Conservation (phyloP, 1,140 invertebrate genomes). For the Drosophila rhopaloa region DNA sequence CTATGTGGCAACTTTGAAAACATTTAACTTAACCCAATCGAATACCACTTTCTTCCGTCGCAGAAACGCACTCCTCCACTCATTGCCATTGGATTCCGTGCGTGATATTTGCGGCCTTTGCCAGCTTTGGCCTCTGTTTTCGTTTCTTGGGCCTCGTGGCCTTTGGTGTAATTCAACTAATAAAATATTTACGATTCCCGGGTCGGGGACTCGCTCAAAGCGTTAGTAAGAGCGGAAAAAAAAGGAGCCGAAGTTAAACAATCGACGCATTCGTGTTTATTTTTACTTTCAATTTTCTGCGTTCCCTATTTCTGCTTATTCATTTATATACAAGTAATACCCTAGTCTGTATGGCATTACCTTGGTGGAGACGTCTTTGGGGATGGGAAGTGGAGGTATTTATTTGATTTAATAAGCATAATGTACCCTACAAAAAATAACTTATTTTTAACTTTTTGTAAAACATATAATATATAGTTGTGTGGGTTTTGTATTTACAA, state of each 20-base stretch:
- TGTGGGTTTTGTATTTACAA: too few relatives aligned
- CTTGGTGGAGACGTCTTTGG: background rate
- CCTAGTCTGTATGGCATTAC: too few relatives aligned
- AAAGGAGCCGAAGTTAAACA: slow-evolving; percentile 33
- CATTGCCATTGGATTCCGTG: slow-evolving; percentile 24
- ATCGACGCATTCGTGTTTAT: slow-evolving; percentile 60
- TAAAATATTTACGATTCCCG: slow-evolving; percentile 63
- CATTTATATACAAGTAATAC: slow-evolving; percentile 16
- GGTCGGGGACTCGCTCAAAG: slow-evolving; percentile 11
- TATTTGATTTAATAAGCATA: too few relatives aligned
- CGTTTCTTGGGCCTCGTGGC: slow-evolving; percentile 26
- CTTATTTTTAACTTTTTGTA: too few relatives aligned
- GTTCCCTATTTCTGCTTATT: slow-evolving; percentile 22
- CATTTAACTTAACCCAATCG: background rate
- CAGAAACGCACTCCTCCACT: background rate
- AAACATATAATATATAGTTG: too few relatives aligned
- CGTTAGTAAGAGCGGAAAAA: slow-evolving; percentile 6
- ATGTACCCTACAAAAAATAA: too few relatives aligned
- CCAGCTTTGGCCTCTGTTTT: slow-evolving; percentile 40
- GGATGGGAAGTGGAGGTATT: too few relatives aligned
- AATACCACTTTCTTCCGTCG: background rate
- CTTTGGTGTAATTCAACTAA: slow-evolving; percentile 58
- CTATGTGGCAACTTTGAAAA: background rate
- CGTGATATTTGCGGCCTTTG: slow-evolving; percentile 55
- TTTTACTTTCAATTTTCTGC: slow-evolving; percentile 61